These are phyloP conservation scores for Phalangium opilio DNA, from an alignment of 2,888 invertebrate genomes.

Conservation along the genomic window DNA sequence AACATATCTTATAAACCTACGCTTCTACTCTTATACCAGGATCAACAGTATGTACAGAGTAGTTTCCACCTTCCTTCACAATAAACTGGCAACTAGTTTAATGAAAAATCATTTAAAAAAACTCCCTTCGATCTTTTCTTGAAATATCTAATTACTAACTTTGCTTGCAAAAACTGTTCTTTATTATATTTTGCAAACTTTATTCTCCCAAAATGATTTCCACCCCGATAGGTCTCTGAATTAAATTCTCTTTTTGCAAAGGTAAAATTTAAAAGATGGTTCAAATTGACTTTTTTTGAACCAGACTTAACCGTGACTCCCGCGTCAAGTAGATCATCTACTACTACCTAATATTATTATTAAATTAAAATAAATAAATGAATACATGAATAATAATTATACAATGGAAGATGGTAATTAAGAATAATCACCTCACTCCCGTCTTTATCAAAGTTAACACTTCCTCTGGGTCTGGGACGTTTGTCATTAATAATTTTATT, in stretches of 20 bases:
- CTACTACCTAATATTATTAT: constrained; percentile 7
- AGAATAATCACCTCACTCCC: constrained; percentile 12
- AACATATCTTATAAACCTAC: too few relatives aligned
- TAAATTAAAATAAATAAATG: not conserved
- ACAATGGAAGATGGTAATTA: not conserved
- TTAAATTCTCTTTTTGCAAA: constrained; percentile 46
- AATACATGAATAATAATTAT: not conserved
- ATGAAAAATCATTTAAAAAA: constrained; percentile 30
- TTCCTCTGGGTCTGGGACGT: constrained; percentile 13
- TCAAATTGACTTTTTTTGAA: constrained; percentile 79
- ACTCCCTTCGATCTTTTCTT: too few relatives aligned
- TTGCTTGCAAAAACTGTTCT: constrained; percentile 85
- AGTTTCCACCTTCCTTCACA: constrained; percentile 64
- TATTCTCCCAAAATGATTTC: constrained; percentile 6
- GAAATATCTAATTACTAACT: constrained; percentile 38
- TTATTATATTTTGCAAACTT: constrained; percentile 57
- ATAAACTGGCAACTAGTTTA: constrained; percentile 73
- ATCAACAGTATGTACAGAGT: constrained; percentile 56
- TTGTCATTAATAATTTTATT: constrained; percentile 12
- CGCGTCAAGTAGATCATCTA: constrained; percentile 1
- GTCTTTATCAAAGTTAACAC: constrained; percentile 12
- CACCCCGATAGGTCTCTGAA: constrained; percentile 5
- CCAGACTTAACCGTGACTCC: constrained; percentile 6
- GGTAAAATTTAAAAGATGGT: constrained; percentile 84
- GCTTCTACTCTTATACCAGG: too few relatives aligned